Base-by-base conservation (phyloP, 2,888 invertebrate species). In the Nemoura dubitans region DNA sequence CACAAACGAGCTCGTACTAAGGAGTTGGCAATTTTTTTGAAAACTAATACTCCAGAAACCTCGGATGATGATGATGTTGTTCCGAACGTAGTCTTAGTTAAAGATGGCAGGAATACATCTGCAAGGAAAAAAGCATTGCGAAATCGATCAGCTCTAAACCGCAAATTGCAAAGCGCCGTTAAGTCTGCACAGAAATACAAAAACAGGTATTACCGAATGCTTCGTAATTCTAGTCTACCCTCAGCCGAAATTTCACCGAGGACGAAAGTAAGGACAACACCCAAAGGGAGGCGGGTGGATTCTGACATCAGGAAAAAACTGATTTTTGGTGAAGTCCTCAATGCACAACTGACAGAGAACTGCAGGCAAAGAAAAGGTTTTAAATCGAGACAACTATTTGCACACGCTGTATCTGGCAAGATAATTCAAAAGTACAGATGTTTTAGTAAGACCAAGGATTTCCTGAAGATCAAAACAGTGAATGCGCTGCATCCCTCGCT, bases 321-420 rank as follows among this genome's bases (percentile, higher is more conserved):
- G 29, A 77, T 86, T 27, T 88, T 88, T 85, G 86, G 85, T 28
- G 87, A 87, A 76, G 87, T 86, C 21, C 28, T 86, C 43, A 87
- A 43, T 36, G 83, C 83, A 16, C 88, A 88, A 43, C 80, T 88
- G 16, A 85, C 76, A 86, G 83, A 87, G 76, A 88, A 88, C 81
- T 87, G 87, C 81, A 43, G 43, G 7, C 29, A 83, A 43, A 86
- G 87, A 36, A 88, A 85, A 42, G 85, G 26, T 28, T 36, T 36
- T 36, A 84, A 87, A 87, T 86, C 87, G 30, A 88, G 88, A 88
- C 42, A 86, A n/a, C 76, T 86, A 36, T 88, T 88, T 82, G 82
- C 76, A 77, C 76, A 85, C 85, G 86, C 85, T 43, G 81, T 88
- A 16, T 80, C 87, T 43, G 88, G 87, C 26, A 16, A 81, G 86